Base-by-base conservation (phyloP, 2,888 invertebrate species). In the Cloeon dipterum region DNA sequence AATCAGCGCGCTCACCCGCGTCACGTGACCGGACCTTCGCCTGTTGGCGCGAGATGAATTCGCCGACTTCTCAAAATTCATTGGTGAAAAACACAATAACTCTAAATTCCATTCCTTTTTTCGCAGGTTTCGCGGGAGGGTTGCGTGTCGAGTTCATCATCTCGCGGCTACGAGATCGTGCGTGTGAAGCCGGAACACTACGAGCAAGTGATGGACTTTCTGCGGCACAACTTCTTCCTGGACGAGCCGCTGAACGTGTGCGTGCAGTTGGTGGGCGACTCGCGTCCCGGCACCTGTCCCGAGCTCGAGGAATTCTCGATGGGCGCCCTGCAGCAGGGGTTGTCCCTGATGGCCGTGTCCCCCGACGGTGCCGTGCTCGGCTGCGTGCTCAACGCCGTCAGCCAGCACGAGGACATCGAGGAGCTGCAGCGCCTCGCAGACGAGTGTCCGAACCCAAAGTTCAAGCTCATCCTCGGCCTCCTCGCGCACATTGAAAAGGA, bases 211-310 rank as follows among this genome's bases (percentile, higher is more conserved):
- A 67, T 83, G 42, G 54, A 65, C 19, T 79, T 81, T 51, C 61
- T 83, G 36, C 63, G 77, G 23, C 59, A 66, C 44, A 76, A 70
- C 50, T 76, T 76, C 63, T 83, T 83, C 53, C 73, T 77, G 1
- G 83, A 83, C 50, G 83, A 83, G 52, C 82, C 83, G 0, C 62
- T 83, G 33, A 83, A 83, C 57, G 68, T 68, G 46, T 63, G 62
- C 32, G 62, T 74, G 8, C 33, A 40, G 39, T 54, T 75, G 2
- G 58, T 74, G 41, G 69, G 69, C 40, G 35, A 34, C 1, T 65
- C 63, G 1, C 65, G 67, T 14, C 60, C 65, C 32, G 64, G 64
- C 11, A 60, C 66, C 5, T 74, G 74, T 49, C 37, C 52, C 1
- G 73, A 74, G 45, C 52, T 76, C 17, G 75, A 75, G 44, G 63